Conservation (phyloP, 1,140 invertebrate species). For the Rhopalosiphum padi region DNA sequence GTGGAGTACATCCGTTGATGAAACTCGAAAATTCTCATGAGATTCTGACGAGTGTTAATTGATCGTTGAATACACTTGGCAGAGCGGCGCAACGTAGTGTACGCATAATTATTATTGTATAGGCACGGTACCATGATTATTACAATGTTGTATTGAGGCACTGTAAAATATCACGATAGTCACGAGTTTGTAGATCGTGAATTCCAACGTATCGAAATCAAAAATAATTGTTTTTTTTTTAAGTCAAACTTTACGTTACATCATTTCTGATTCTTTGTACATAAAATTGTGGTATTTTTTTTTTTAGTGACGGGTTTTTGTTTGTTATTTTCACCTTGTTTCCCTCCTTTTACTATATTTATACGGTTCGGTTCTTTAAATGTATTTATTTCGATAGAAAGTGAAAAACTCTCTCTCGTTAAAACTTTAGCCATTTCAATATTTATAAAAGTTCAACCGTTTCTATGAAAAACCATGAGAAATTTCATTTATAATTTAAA, state of each 20-base stretch:
- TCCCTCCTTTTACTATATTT: not conserved
- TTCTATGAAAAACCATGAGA: not conserved
- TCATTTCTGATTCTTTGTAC: not conserved
- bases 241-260: not conserved
- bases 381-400: not conserved
- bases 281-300: not conserved
- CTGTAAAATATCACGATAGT: not conserved
- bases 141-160: not conserved
- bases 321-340: slow-evolving; percentile 4
- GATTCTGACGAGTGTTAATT: not conserved
- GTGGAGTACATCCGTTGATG: not conserved
- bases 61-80: not conserved
- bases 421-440: not conserved
- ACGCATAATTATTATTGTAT: not conserved
- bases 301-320: not conserved
- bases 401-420: not conserved
- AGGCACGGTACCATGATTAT: not conserved
- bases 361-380: not conserved
- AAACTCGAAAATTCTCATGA: not conserved
- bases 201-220: not conserved
- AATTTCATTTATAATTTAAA: not conserved
- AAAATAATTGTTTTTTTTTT: not conserved
- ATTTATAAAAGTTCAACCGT: not conserved
- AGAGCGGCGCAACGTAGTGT: not conserved
- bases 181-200: not conserved